Evolutionary conservation across 2,888 invertebrate genomes (phyloP).

Genomic region (Trichopoda pennipes): DNA sequence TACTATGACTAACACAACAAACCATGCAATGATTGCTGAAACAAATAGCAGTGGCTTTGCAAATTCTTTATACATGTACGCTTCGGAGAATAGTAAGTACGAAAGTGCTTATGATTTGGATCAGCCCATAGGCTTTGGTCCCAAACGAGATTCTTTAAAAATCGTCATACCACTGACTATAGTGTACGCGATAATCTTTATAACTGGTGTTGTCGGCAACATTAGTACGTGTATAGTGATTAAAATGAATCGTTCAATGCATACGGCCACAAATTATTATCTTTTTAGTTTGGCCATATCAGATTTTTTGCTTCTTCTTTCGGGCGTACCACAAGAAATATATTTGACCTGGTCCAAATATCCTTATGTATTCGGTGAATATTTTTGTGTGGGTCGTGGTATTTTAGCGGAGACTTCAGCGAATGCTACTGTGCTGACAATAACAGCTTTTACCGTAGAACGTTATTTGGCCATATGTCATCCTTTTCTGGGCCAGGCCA

Average conservation of each 20-base stretch:
- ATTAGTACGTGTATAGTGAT: conserved; percentile 93
- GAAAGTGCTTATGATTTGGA: conserved; percentile 39
- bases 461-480: conserved; percentile 85
- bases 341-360: conserved; percentile 89
- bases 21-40: not conserved
- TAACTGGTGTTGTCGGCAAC: conserved; percentile 91
- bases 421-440: conserved; percentile 89
- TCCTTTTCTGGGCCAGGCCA: conserved; percentile 86
- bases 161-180: conserved; percentile 88
- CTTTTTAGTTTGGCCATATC: conserved; percentile 92
- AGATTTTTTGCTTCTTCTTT: conserved; percentile 87
- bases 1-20: conserved; percentile 17
- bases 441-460: conserved; percentile 92
- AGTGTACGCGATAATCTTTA: conserved; percentile 89
- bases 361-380: conserved; percentile 89
- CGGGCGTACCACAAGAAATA: conserved; percentile 89
- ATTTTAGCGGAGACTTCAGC: conserved; percentile 90
- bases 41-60: conserved; percentile 21
- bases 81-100: not conserved
- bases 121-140: conserved; percentile 70
- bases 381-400: conserved; percentile 89
- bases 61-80: conserved; percentile 16
- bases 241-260: conserved; percentile 90
- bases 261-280: conserved; percentile 90
- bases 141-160: conserved; percentile 85